These are phyloP conservation scores for Silvanus unidentatus DNA, from an alignment of 2,888 invertebrate species.

Conservation along the genomic window DNA sequence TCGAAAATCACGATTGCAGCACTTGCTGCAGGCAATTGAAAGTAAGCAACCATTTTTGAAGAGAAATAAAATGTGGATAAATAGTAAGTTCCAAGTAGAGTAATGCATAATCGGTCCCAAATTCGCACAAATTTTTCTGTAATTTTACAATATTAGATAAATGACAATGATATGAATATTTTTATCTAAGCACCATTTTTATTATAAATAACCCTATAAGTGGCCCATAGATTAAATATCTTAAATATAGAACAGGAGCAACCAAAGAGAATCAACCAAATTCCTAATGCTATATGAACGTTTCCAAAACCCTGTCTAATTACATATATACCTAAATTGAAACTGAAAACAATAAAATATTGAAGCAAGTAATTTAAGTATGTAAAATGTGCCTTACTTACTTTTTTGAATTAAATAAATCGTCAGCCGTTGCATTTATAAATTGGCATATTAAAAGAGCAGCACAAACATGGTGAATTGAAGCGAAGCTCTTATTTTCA, in stretches of 20 bases:
- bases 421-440: conserved; percentile 65
- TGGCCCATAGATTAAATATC: conserved; percentile 49
- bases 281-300: conserved; percentile 51
- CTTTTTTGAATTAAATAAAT: conserved; percentile 69
- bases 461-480: conserved; percentile 80
- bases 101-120: conserved; percentile 45
- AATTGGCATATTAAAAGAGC: conserved; percentile 68
- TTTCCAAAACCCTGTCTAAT: conserved; percentile 56
- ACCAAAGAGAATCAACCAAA: conserved; percentile 52
- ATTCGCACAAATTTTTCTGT: conserved; percentile 37
- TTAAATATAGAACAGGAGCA: conserved; percentile 39
- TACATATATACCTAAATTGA: conserved; percentile 54
- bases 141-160: conserved; percentile 11
- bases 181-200: no score
- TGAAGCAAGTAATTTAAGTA: not conserved
- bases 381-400: conserved; percentile 50
- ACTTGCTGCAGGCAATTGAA: conserved; percentile 53
- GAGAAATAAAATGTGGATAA: conserved; percentile 44
- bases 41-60: conserved; percentile 38
- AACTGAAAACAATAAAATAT: conserved; percentile 37
- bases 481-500: conserved; percentile 66
- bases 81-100: conserved; percentile 40
- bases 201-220: no score
- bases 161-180: no score
- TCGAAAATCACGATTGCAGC: conserved; percentile 53